Percentiles rank a stretch among this genome's conserved stretches.
Conservation (phyloP, 2,888 invertebrate genomes). For the Andrena flavipes region DNA sequence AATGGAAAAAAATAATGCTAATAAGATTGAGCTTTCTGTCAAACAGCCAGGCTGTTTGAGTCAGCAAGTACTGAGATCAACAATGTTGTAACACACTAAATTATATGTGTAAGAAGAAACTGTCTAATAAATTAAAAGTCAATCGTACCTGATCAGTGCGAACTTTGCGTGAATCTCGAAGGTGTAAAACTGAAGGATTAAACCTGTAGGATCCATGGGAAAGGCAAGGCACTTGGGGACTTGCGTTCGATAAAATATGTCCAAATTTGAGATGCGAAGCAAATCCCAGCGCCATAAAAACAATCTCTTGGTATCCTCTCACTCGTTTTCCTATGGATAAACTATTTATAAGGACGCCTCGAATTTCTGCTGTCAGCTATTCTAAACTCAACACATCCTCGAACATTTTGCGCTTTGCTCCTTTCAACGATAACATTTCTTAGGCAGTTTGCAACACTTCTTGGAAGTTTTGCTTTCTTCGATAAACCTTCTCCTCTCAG, state of each 20-base stretch:
- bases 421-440: slow-evolving; percentile 9
- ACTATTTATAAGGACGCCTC: slow-evolving; percentile 26
- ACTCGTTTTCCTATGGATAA: slow-evolving; percentile 14
- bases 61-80: background rate
- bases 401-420: background rate
- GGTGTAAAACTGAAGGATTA: background rate
- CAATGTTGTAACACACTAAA: slow-evolving; percentile 1
- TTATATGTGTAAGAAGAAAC: background rate
- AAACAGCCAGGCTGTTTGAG: background rate
- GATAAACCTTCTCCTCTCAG: slow-evolving; percentile 12
- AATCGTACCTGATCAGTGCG: background rate
- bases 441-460: slow-evolving; percentile 38
- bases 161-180: background rate
- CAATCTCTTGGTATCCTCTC: slow-evolving; percentile 4
- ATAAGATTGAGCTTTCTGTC: background rate
- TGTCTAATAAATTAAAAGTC: slow-evolving; percentile 8
- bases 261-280: slow-evolving; percentile 7
- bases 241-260: slow-evolving; percentile 11
- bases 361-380: background rate
- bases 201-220: slow-evolving; percentile 20
- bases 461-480: slow-evolving; percentile 23
- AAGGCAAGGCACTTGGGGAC: slow-evolving; percentile 33
- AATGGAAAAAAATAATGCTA: background rate
- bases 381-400: slow-evolving; percentile 13
- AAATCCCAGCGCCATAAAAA: slow-evolving; percentile 31